These are phyloP conservation scores for Allacma fusca DNA, from an alignment of 2,888 invertebrate genomes.

Conservation along the genomic window DNA sequence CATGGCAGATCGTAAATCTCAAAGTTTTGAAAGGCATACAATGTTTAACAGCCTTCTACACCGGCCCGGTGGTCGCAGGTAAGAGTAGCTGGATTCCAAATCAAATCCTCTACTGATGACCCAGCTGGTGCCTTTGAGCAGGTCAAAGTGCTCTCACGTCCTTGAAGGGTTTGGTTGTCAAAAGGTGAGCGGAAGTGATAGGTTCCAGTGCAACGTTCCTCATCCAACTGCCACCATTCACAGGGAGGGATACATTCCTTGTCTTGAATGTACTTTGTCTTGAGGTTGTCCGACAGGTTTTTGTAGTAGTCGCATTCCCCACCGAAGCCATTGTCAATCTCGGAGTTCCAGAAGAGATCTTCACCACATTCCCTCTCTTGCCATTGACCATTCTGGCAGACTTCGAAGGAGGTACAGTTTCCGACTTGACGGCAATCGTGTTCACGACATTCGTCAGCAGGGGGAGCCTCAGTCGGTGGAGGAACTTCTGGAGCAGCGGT, in stretches of 20 bases:
- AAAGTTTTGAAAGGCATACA: too few relatives aligned
- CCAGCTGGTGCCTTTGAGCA: neutral
- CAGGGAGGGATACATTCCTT: conserved; percentile 24
- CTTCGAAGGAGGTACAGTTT: conserved; percentile 1
- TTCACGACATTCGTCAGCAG: neutral
- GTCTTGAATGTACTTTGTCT: conserved; percentile 9
- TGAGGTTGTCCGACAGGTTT: neutral
- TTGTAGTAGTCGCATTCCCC: conserved; percentile 19
- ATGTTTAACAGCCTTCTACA: neutral
- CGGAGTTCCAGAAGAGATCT: conserved; percentile 34
- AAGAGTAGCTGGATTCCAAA: conserved; percentile 6
- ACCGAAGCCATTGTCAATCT: conserved; percentile 2
- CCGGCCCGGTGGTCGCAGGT: neutral
- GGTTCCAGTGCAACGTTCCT: conserved; percentile 16
- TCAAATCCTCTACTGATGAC: neutral
- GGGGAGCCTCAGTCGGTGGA: neutral
- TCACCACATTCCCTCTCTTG: neutral
- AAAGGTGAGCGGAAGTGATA: conserved; percentile 19
- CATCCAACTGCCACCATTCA: conserved; percentile 24
- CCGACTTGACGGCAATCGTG: neutral
- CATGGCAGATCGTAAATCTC: too few relatives aligned
- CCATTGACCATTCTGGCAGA: conserved; percentile 16
- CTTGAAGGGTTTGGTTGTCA: neutral
- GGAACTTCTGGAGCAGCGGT: neutral
- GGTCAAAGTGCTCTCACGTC: conserved; percentile 11